These are phyloP conservation scores for Parapsyche elsis DNA, from an alignment of 1,140 invertebrate species.

Conservation along the genomic window DNA sequence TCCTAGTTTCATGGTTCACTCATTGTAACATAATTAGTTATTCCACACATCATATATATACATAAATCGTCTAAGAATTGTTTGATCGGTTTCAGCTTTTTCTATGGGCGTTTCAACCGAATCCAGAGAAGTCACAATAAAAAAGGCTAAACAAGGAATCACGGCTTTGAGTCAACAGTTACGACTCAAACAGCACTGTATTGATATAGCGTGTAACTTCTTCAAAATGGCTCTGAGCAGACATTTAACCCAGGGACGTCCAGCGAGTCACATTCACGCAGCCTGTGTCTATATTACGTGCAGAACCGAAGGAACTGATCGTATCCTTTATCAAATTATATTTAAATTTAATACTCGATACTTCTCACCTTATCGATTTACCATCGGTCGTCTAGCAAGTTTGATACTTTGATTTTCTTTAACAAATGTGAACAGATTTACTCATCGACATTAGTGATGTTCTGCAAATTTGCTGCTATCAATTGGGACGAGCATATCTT, in stretches of 20 bases:
- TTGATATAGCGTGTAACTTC: conserved; percentile 94
- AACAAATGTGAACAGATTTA: conserved; percentile 74
- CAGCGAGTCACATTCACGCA: conserved; percentile 91
- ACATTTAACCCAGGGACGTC: conserved; percentile 91
- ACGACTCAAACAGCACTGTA: conserved; percentile 88
- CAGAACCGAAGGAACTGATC: conserved; percentile 91
- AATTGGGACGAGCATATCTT: conserved; percentile 92
- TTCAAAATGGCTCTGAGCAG: conserved; percentile 95
- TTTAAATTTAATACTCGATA: too few relatives aligned
- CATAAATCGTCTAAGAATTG: too few relatives aligned
- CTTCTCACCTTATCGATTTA: not conserved
- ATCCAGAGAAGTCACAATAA: conserved; percentile 89
- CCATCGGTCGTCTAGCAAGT: not conserved
- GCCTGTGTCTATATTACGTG: conserved; percentile 99
- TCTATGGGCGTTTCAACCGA: conserved; percentile 81
- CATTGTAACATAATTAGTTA: too few relatives aligned
- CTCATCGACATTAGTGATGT: conserved; percentile 98
- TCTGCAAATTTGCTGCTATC: conserved; percentile 95
- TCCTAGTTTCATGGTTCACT: too few relatives aligned
- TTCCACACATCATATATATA: too few relatives aligned
- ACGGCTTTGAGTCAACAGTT: conserved; percentile 82
- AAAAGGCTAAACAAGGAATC: conserved; percentile 88
- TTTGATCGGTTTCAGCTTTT: conserved; percentile 70
- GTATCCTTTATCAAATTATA: conserved; percentile 76
- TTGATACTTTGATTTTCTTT: conserved; percentile 16